phyloP scores from a whole-genome alignment of 2,113 vertebrate species.

The Hymenochirus boettgeri region DNA sequence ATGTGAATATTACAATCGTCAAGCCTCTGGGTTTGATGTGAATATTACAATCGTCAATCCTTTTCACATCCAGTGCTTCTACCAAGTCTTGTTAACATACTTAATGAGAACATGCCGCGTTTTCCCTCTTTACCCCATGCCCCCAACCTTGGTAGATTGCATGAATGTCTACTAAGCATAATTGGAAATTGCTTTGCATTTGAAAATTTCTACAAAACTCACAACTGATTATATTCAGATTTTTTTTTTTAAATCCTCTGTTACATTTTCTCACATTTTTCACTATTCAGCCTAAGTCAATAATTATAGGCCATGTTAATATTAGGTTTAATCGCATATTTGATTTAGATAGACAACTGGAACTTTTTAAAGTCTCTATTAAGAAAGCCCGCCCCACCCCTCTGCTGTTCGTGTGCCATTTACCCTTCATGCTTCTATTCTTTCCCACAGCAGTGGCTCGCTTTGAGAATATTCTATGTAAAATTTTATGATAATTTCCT shows the following conservation, averaged over 20 bases:
- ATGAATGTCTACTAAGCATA: conserved; percentile 26
- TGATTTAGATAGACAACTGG: conserved; percentile 18
- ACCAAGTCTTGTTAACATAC: conserved; percentile 3
- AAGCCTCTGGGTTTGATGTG: background rate
- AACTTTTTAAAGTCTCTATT: conserved; percentile 27
- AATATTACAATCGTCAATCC: background rate
- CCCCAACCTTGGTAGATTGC: conserved; percentile 20
- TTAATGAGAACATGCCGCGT: conserved; percentile 20
- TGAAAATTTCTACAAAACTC: conserved; percentile 33
- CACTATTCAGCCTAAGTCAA: conserved; percentile 23
- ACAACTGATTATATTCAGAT: conserved; percentile 27
- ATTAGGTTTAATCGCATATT: conserved; percentile 19
- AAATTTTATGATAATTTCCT: conserved; percentile 38
- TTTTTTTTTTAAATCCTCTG: conserved; percentile 5
- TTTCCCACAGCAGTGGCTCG: conserved; percentile 15
- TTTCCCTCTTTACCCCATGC: background rate
- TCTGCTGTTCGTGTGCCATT: background rate
- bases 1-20: too few species aligned
- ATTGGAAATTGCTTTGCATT: conserved; percentile 36
- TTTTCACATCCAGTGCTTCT: background rate
- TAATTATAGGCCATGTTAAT: conserved; percentile 32
- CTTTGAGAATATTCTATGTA: conserved; percentile 15
- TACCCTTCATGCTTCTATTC: conserved; percentile 7
- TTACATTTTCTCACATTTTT: conserved; percentile 10
- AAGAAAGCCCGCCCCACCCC: conserved; percentile 20